Evolutionary conservation across 2,797 vertebrate species (phyloP), one percentile per base, ranked within the genome.

Genomic region (Sorex maritimensis): DNA sequence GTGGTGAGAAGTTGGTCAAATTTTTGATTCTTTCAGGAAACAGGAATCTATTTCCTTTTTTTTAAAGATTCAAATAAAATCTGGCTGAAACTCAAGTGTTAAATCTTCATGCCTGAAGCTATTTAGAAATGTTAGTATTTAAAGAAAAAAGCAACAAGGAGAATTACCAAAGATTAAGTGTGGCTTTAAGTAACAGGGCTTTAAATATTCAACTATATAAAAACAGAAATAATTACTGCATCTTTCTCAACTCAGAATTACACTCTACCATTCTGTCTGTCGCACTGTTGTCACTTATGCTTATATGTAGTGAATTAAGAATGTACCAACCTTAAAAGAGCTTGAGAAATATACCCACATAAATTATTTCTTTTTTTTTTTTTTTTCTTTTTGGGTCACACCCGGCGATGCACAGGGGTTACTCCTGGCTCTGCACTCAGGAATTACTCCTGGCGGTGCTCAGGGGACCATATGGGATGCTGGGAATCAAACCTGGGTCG

Each of bases 221-320:
- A 75, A 86, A 52, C 46, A 92, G 44, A 72, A 26, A 85, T 24
- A 79, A 73, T 78, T 71, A 84, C 61, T 77, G 0, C 12, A 68
- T 80, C 24, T 72, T 84, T 90, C 9, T 55, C 12, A 93, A 82
- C 38, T 93, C 34, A 95, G 30, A 92, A 84, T 89, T 80, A 92
- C 83, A 34, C 10, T 21, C 41, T 63, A 41, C 44, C 55, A 10
- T 2, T 68, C 11, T 78, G 34, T 34, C 34, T 34, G 34, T 34
- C 34, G 2, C 34, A 34, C 34, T 34, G 34, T 34, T 34, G 34
- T 34, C 34, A 72, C 10, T 77, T 7, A 86, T 81, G 49, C 30
- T 52, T 88, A 15, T 26, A 83, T 30, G 19, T 77, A 63, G 86
- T 75, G 41, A 87, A 77, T 89, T 74, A 96, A 72, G 15, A 95